Evolutionary conservation across 1,140 invertebrate species (phyloP), one percentile per base, ranked within the genome.

Genomic region (Gerris buenoi): DNA sequence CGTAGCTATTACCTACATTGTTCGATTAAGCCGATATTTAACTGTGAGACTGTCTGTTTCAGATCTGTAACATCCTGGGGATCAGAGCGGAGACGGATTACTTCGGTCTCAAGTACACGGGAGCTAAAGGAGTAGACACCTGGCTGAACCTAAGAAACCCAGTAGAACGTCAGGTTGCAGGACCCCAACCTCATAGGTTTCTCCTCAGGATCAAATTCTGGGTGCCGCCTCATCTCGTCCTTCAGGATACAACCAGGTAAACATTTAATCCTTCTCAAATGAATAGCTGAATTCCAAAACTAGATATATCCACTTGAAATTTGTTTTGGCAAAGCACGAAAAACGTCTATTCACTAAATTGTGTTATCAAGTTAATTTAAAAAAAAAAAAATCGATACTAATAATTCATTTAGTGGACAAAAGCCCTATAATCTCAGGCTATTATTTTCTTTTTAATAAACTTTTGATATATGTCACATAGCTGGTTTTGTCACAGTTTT

Each of bases 141-240:
- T 94, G 91, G 91, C 77, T 93, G 58, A 93, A 93, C 76, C 78
- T 93, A 70, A 80, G 91, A 66, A 93, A 94, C 78, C 85, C 87
- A 22, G 83, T 94, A 56, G 84, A 87, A 71, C 81, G 85, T 65
- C 87, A 90, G 72, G 80, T 89, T 75, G 75, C 80, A 63, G 80
- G 81, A n/a, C 76, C 80, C 13, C 75, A 81, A 71, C 83, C 84
- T 72, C 77, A 83, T 74, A 73, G 85, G 74, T 76, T 89, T 80
- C 74, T 80, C 79, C 71, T 86, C 77, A 73, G 88, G 79, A 84
- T 90, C 25, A 93, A 94, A 76, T 93, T 93, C 80, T 93, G 89
- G 88, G 90, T 94, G 56, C 88, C 89, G 1, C 91, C 91, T 14
- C 90, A 93, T 79, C 82, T 86, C 67, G 81, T 95, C 63, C 82